Percentiles rank a stretch among this genome's conserved stretches.
These are phyloP conservation scores for Drosophila recens DNA, from an alignment of 2,888 invertebrate genomes.

Conservation along the genomic window DNA sequence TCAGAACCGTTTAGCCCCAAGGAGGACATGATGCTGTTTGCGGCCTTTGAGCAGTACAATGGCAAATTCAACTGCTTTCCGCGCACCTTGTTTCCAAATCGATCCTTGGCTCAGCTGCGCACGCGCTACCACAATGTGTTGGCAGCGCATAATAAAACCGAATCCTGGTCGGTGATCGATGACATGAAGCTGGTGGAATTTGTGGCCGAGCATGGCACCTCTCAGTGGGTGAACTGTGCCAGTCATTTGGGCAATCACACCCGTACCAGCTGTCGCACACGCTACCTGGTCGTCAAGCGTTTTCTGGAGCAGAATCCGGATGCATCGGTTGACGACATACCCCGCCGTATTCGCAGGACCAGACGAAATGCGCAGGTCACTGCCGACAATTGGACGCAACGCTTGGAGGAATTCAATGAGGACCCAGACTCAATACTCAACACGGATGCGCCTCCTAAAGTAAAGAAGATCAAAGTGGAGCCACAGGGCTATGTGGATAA, in stretches of 20 bases:
- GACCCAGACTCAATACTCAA: constrained; percentile 44
- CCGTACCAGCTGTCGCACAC: constrained; percentile 87
- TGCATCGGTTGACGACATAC: constrained; percentile 74
- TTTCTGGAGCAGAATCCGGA: constrained; percentile 86
- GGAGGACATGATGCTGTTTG: constrained; percentile 89
- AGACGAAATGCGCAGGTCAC: constrained; percentile 66
- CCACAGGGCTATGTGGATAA: constrained; percentile 29
- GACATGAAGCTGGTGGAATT: constrained; percentile 87
- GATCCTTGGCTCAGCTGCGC: constrained; percentile 88
- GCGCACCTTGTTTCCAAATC: constrained; percentile 87
- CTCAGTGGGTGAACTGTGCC: constrained; percentile 87
- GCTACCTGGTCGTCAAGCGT: constrained; percentile 86
- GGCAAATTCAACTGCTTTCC: constrained; percentile 87
- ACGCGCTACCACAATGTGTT: constrained; percentile 87
- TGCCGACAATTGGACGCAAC: constrained; percentile 81
- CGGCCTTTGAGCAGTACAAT: constrained; percentile 88
- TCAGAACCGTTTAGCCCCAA: constrained; percentile 87
- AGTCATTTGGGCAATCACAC: constrained; percentile 86
- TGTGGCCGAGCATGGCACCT: constrained; percentile 86
- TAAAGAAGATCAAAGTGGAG: constrained; percentile 7
- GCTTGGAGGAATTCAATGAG: constrained; percentile 67
- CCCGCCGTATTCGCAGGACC: constrained; percentile 64
- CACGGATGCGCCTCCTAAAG: background rate
- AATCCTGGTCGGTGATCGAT: constrained; percentile 88
- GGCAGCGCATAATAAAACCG: constrained; percentile 82